Conservation (phyloP, 2,888 invertebrate genomes). For the Portevinia maculata region DNA sequence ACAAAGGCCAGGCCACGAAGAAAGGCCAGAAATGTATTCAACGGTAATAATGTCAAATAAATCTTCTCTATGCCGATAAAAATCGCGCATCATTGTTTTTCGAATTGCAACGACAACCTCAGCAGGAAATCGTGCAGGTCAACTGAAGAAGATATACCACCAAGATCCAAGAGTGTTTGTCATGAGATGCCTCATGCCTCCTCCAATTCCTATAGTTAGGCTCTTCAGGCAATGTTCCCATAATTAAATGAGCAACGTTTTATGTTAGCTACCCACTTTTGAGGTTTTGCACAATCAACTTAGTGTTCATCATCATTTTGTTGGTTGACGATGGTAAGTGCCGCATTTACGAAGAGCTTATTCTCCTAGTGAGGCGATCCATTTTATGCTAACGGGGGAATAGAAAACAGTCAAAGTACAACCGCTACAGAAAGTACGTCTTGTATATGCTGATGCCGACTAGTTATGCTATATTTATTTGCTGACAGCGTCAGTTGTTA, state of each 20-base stretch:
- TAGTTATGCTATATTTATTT: neutral
- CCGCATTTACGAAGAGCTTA: constrained; percentile 12
- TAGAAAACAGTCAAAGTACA: constrained; percentile 27
- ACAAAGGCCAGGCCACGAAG: constrained; percentile 14
- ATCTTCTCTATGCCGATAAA: constrained; percentile 35
- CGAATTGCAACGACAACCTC: constrained; percentile 1
- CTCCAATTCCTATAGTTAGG: constrained; percentile 6
- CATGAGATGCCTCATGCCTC: constrained; percentile 10
- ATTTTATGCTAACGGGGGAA: constrained; percentile 15
- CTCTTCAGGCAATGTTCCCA: constrained; percentile 27
- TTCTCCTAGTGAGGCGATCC: constrained; percentile 20
- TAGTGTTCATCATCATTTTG: constrained; percentile 32
- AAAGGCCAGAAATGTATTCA: constrained; percentile 25
- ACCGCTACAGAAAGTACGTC: neutral
- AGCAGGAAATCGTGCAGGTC: constrained; percentile 26
- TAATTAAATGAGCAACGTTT: constrained; percentile 25
- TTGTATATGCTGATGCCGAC: neutral
- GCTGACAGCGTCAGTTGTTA: neutral
- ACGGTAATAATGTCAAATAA: constrained; percentile 39
- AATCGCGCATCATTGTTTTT: constrained; percentile 37
- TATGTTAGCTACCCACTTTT: constrained; percentile 20
- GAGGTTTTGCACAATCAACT: constrained; percentile 18
- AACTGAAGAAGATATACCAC: constrained; percentile 25
- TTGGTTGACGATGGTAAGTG: neutral
- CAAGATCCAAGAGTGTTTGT: constrained; percentile 18